A percentile compares a stretch with the other conserved stretches of the same genome.
These are phyloP conservation scores for Haliclona indistincta DNA, from an alignment of 37 sponge, comb jelly and placozoan species.

Conservation along the genomic window DNA sequence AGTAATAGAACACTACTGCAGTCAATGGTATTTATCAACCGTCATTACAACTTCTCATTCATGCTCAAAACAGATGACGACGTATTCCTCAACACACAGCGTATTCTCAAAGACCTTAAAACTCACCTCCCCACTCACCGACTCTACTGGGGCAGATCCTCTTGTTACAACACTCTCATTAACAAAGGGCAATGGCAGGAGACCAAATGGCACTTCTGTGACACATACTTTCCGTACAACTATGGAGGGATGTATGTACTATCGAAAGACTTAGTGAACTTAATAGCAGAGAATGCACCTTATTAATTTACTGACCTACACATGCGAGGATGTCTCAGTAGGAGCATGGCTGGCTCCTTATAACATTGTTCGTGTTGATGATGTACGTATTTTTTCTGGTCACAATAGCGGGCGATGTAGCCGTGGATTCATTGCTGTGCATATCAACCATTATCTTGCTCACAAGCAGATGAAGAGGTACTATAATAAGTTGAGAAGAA, in stretches of 20 bases:
- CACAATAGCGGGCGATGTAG: slow-evolving; percentile 7
- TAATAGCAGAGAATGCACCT: slow-evolving; percentile 29
- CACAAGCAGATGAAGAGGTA: not conserved
- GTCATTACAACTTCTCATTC: slow-evolving; percentile 7
- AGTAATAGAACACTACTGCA: not conserved
- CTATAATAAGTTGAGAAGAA: slow-evolving; percentile 3
- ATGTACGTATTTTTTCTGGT: slow-evolving; percentile 14
- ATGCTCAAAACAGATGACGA: slow-evolving; percentile 74
- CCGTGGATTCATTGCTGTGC: slow-evolving; percentile 2
- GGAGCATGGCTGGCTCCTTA: slow-evolving; percentile 66
- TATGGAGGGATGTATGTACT: slow-evolving; percentile 62
- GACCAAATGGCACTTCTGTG: slow-evolving; percentile 43
- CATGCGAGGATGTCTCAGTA: slow-evolving; percentile 61
- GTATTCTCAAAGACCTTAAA: slow-evolving; percentile 9
- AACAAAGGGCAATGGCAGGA: slow-evolving; percentile 33
- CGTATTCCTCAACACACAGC: slow-evolving; percentile 19
- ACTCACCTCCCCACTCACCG: not conserved
- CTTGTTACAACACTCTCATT: slow-evolving; percentile 3
- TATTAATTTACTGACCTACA: slow-evolving; percentile 18
- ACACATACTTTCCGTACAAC: slow-evolving; percentile 49
- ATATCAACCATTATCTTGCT: not conserved
- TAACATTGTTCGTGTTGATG: slow-evolving; percentile 28
- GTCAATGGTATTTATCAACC: not conserved
- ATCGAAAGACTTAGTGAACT: slow-evolving; percentile 25
- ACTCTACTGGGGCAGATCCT: slow-evolving; percentile 60